Conservation (phyloP, 2,797 vertebrate genomes). For the Sciaenops ocellatus region DNA sequence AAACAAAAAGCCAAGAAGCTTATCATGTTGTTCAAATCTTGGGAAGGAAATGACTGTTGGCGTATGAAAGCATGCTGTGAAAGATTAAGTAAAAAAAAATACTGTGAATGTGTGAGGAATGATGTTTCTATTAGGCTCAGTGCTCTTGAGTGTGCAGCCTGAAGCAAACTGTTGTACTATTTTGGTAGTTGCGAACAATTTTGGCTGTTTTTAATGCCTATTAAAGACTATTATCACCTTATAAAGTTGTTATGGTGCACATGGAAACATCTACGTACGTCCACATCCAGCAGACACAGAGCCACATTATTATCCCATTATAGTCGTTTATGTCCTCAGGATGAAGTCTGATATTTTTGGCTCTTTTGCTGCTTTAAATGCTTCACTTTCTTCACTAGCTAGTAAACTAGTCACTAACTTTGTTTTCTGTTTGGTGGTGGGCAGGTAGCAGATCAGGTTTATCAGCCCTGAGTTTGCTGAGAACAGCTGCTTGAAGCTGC, state of each 20-base stretch:
- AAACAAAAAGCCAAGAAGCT: background rate
- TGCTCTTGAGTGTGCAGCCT: background rate
- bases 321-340: background rate
- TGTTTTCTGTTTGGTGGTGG: background rate
- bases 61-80: background rate
- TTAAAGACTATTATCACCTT: background rate
- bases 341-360: background rate
- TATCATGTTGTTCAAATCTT: conserved; percentile 17
- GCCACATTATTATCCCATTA: background rate
- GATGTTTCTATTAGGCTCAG: background rate
- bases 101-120: background rate
- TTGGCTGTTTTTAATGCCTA: background rate
- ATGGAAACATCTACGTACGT: background rate
- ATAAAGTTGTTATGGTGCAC: background rate
- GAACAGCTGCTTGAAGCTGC: background rate
- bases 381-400: background rate
- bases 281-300: background rate
- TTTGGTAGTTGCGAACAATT: background rate
- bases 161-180: background rate
- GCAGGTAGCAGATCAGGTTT: background rate
- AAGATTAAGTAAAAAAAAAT: background rate
- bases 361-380: too few relatives aligned
- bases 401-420: background rate
- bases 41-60: background rate
- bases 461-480: background rate